Base-by-base conservation (phyloP, 2,888 invertebrate species). In the Beris morrisii region DNA sequence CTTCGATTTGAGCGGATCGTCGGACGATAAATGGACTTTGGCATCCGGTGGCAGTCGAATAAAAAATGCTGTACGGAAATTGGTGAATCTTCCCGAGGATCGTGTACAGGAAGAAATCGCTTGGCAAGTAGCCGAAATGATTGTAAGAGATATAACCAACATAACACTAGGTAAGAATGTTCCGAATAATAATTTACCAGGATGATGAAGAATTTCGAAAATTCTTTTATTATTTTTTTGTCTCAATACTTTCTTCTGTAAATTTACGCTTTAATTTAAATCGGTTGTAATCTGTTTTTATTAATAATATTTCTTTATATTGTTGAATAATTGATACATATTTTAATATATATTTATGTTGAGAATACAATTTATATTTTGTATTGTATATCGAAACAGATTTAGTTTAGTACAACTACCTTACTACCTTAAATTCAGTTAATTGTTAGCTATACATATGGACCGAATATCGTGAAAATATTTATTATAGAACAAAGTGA, bases 41-140 rank as follows among this genome's bases (percentile, higher is more conserved):
- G 70, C 70, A 7, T 46, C 68, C 5, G 72, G 75, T 56, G 80
- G 80, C 63, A 80, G 83, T 75, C 76, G 74, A 70, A 70, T 81
- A 12, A 80, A 78, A 71, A 80, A 76, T 72, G 92, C 91, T 74
- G 88, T 94, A 69, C 89, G 87, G 75, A 88, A 88, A 77, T 86
- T 94, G 77, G 92, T 93, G 68, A 90, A 91, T 82, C 85, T 89
- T 73, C 92, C 90, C 64, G 91, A 93, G 76, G 90, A 93, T 73
- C 92, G 91, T 84, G 89, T 90, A 56, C 92, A 96, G 81, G 96
- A 97, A 81, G 96, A 97, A 80, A 90, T 97, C 85, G 97, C 97
- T 5, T 93, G 96, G 91, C 93, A 95, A 83, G 92, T 97, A 70
- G 97, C 97, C 31, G 93, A 95, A 81, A 95, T 95, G 92, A 97